Percentiles rank a stretch among this genome's conserved stretches.
phyloP scores from a whole-genome alignment of 1,140 invertebrate genomes.

The Oedothorax gibbosus region DNA sequence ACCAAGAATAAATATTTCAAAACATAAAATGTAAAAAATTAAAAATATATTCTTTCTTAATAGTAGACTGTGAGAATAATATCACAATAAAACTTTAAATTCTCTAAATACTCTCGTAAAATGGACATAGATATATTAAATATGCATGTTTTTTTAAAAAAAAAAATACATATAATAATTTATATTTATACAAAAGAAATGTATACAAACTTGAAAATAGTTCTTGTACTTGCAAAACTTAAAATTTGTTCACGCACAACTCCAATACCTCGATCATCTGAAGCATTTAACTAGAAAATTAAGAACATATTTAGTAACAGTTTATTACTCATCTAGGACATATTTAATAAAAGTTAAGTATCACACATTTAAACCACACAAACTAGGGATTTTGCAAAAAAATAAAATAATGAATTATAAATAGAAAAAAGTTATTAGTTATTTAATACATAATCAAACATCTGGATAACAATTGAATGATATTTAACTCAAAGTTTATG shows the following conservation, averaged over 20 bases:
- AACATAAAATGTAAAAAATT: not conserved
- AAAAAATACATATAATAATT: not conserved
- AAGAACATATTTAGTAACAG: not conserved
- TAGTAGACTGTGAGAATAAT: no score
- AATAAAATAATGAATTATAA: no score
- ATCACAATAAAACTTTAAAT: no score
- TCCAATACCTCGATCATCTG: conserved; percentile 98
- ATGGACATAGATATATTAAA: not conserved
- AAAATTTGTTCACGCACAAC: conserved; percentile 95
- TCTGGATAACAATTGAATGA: no score
- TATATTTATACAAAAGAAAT: not conserved
- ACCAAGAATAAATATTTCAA: conserved; percentile 20
- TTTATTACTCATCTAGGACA: no score
- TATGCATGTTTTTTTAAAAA: not conserved
- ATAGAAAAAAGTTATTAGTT: no score
- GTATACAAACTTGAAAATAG: conserved; percentile 83
- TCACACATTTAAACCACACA: no score
- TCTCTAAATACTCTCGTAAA: not conserved
- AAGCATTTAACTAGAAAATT: conserved; percentile 89
- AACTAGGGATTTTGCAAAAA: no score
- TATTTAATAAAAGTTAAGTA: no score
- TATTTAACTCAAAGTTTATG: no score
- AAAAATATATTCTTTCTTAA: not conserved
- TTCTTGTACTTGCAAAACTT: conserved; percentile 98
- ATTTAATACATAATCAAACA: no score